Percentiles rank a stretch among this genome's conserved stretches.
Conservation (phyloP, 2,113 vertebrate species). For the Ahaetulla prasina region DNA sequence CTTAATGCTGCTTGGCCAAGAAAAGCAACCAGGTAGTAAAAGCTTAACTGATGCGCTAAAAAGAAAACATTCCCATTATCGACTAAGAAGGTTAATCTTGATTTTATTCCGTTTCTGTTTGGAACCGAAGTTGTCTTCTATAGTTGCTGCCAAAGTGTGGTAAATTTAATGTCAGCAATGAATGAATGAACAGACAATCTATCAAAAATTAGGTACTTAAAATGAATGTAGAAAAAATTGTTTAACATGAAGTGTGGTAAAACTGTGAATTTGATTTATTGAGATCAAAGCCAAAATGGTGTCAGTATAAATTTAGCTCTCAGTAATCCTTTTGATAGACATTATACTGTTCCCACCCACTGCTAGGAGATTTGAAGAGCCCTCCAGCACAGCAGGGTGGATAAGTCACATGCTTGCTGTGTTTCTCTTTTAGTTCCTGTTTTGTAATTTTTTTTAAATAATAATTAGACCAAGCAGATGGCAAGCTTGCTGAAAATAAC, state of each 20-base stretch:
- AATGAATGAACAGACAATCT: constrained; percentile 26
- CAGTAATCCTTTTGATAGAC: not conserved
- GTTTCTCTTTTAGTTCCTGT: not conserved
- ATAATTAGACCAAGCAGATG: not conserved
- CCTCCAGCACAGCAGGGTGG: no score
- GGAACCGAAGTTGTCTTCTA: not conserved
- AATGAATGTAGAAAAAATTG: constrained; percentile 31
- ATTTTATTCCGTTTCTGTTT: not conserved
- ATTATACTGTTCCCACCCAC: not conserved
- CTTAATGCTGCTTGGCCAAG: not conserved
- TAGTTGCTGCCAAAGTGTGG: not conserved
- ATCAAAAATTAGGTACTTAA: constrained; percentile 43
- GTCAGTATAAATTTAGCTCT: constrained; percentile 5
- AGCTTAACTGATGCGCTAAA: not conserved
- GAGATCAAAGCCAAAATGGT: not conserved
- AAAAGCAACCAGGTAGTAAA: not conserved
- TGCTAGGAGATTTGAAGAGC: not conserved
- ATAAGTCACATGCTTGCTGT: not conserved
- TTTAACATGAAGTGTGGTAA: not conserved
- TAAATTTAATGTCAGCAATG: constrained; percentile 25
- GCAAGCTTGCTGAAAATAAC: not conserved
- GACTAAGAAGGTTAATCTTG: not conserved
- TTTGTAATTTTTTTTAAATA: not conserved
- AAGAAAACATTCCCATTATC: not conserved
- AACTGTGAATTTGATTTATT: not conserved